Percentiles rank a stretch among this genome's conserved stretches.
Conservation (phyloP, 2,888 invertebrate genomes). For the Abrostola tripartita region DNA sequence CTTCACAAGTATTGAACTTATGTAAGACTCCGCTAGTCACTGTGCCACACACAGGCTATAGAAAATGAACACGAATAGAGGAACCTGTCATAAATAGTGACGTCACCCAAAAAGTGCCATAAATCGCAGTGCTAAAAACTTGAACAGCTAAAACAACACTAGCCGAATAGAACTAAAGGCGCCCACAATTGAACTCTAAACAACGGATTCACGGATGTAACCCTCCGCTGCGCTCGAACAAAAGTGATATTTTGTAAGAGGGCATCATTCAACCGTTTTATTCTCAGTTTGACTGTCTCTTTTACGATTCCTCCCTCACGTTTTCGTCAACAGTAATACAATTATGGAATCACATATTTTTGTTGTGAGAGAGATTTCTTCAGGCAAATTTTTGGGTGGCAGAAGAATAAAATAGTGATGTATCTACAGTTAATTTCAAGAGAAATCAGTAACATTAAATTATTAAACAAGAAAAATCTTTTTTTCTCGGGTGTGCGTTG, state of each 20-base stretch:
- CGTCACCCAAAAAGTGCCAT: conserved; percentile 19
- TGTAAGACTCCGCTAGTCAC: not conserved
- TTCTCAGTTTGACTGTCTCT: conserved; percentile 50
- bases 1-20: conserved; percentile 15
- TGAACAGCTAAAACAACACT: conserved; percentile 24
- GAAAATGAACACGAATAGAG: too few relatives aligned
- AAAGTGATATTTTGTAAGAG: conserved; percentile 58
- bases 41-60: too few relatives aligned
- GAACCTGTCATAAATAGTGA: conserved; percentile 6
- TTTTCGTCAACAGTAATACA: conserved; percentile 48
- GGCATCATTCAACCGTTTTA: conserved; percentile 55
- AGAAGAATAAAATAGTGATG: too few relatives aligned
- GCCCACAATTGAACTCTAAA: conserved; percentile 52
- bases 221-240: conserved; percentile 49
- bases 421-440: too few relatives aligned
- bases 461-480: too few relatives aligned
- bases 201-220: conserved; percentile 45
- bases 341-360: conserved; percentile 43
- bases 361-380: not conserved
- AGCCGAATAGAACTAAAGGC: conserved; percentile 31
- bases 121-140: conserved; percentile 27
- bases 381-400: too few relatives aligned
- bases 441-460: too few relatives aligned
- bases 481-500: too few relatives aligned
- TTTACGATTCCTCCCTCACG: conserved; percentile 51